phyloP scores from a whole-genome alignment of 2,888 invertebrate species.

The Anticlea derivata region DNA sequence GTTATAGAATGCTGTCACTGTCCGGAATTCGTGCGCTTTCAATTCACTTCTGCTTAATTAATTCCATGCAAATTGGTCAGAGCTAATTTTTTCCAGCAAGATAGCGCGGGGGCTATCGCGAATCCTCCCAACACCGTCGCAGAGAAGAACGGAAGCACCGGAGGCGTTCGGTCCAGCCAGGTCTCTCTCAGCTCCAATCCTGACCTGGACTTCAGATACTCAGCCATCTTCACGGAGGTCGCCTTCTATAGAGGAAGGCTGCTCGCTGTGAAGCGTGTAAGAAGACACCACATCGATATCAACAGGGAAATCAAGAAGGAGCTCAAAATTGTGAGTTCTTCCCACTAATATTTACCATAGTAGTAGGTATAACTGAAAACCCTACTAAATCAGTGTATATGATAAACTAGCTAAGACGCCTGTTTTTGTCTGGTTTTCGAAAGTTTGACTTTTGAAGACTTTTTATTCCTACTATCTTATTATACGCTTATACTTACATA shows the following conservation, averaged over 20 bases:
- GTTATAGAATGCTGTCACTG: too few relatives aligned
- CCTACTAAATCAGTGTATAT: too few relatives aligned
- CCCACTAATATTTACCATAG: too few relatives aligned
- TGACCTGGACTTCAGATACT: constrained; percentile 94
- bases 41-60: not conserved
- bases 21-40: too few relatives aligned
- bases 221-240: constrained; percentile 95
- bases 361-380: too few relatives aligned
- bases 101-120: constrained; percentile 88
- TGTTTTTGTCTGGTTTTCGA: too few relatives aligned
- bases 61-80: constrained; percentile 67
- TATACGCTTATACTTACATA: too few relatives aligned
- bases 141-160: constrained; percentile 66
- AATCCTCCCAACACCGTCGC: constrained; percentile 91
- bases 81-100: constrained; percentile 82
- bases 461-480: too few relatives aligned
- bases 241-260: constrained; percentile 94
- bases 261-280: constrained; percentile 93
- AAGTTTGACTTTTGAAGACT: too few relatives aligned
- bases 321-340: constrained; percentile 90
- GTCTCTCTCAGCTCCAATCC: constrained; percentile 96
- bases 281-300: constrained; percentile 94
- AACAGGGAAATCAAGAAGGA: constrained; percentile 96
- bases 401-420: too few relatives aligned
- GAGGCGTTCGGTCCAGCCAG: constrained; percentile 90